Evolutionary conservation across 1,140 invertebrate species (phyloP).

Genomic region (Listronotus oregonensis): DNA sequence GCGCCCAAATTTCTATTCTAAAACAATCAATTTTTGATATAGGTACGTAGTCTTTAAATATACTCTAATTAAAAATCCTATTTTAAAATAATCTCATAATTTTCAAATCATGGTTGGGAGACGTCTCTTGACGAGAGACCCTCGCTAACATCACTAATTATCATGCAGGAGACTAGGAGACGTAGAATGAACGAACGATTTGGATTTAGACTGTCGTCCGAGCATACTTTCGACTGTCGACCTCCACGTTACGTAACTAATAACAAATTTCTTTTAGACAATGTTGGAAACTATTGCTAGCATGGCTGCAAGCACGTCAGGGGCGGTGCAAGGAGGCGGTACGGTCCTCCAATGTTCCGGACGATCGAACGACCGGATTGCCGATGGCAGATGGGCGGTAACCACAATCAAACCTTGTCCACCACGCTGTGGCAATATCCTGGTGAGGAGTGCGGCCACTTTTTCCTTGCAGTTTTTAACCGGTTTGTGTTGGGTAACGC

Average conservation of each 20-base stretch:
- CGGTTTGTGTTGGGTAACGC: slow-evolving; percentile 44
- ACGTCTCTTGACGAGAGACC: no score
- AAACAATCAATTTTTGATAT: no score
- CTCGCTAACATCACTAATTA: no score
- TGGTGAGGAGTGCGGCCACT: slow-evolving; percentile 59
- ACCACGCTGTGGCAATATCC: slow-evolving; percentile 76
- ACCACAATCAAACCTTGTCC: slow-evolving; percentile 57
- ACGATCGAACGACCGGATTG: slow-evolving; percentile 58
- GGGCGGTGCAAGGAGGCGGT: slow-evolving; percentile 57
- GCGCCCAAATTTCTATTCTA: no score
- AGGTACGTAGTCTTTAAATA: no score
- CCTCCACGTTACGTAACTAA: slow-evolving; percentile 26
- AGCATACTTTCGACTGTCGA: neutral
- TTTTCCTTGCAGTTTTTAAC: slow-evolving; percentile 51
- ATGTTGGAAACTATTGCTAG: slow-evolving; percentile 31
- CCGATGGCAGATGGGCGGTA: slow-evolving; percentile 58
- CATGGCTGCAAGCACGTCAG: slow-evolving; percentile 59
- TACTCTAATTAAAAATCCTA: no score
- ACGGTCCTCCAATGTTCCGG: slow-evolving; percentile 59
- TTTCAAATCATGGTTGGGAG: no score
- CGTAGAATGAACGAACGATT: no score
- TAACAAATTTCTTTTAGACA: slow-evolving; percentile 35
- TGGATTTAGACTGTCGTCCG: no score
- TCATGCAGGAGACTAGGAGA: no score
- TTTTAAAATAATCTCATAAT: no score